Base-by-base conservation (phyloP, 2,113 vertebrate genomes). In the Psophia crepitans region DNA sequence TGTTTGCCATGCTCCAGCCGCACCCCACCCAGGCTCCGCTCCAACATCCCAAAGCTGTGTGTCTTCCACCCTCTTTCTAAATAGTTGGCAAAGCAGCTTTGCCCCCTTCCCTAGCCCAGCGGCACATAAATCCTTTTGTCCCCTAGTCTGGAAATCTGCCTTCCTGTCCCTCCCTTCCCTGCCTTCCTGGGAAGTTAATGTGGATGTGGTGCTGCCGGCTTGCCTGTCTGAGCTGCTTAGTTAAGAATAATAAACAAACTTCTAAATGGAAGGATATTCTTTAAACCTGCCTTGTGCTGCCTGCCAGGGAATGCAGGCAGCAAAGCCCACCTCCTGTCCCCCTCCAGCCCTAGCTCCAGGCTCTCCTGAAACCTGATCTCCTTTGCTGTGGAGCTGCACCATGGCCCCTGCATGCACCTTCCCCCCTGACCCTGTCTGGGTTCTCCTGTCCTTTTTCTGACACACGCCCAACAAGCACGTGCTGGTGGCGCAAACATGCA, bases 171-270 rank as follows among this genome's bases (percentile, higher is more conserved):
- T 95, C 56, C 89, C 83, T 93, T 88, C 93, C 82, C 92, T 66
- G 83, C 71, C 56, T 92, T 92, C 85, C 49, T 65, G 95, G 96
- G 96, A 88, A 97, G 95, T 43, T 94, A 11, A 65, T 3, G 48
- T 97, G 97, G 93, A 87, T 75, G 44, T 33, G 43, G 84, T 3
- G 93, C 95, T 97, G 89, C 89, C 20, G 94, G 95, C 97, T 94
- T 91, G 96, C 96, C 98, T 97, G 98, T 97, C 97, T 98, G 98
- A 97, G 94, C 97, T 12, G 97, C 96, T 96, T 81, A 96, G 98
- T 97, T 97, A 98, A 98, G 97, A 98, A 98, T 98, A 98, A 98
- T 98, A 98, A 98, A 98, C 98, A 98, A 92, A 96, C 97, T 96
- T 96, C 98, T 96, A 96, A 98, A 98, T 97, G 97, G 97, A 97